These are phyloP conservation scores for Atherinomorus stipes DNA, from an alignment of 2,113 vertebrate species.

Conservation along the genomic window DNA sequence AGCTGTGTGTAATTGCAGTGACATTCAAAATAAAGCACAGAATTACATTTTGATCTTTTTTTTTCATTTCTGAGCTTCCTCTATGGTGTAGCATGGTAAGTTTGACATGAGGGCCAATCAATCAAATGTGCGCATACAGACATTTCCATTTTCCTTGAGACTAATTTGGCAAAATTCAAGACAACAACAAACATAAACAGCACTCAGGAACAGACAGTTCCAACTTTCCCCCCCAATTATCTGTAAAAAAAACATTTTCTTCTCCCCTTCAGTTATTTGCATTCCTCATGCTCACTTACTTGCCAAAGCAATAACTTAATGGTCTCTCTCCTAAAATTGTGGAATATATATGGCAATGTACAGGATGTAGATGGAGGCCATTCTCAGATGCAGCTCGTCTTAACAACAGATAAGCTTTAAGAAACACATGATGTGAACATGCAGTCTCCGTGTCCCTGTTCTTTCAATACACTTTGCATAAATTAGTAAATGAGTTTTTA, in stretches of 20 bases:
- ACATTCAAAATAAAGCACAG: conserved; percentile 43
- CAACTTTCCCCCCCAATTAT: conserved; percentile 10
- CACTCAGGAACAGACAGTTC: conserved; percentile 6
- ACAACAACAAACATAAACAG: conserved; percentile 2
- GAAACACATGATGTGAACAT: background rate
- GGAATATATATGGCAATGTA: conserved; percentile 20
- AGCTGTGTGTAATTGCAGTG: conserved; percentile 37
- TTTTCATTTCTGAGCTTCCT: conserved; percentile 32
- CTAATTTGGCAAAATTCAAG: too few relatives aligned
- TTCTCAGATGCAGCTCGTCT: conserved; percentile 18
- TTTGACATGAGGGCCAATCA: conserved; percentile 10
- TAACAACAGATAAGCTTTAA: conserved; percentile 10
- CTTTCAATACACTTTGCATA: too few relatives aligned
- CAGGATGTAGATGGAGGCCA: conserved; percentile 7
- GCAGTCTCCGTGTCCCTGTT: too few relatives aligned
- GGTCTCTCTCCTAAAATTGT: conserved; percentile 36
- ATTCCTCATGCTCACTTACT: conserved; percentile 47
- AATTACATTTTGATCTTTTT: conserved; percentile 25
- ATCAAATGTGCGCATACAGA: conserved; percentile 8
- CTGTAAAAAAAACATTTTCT: background rate
- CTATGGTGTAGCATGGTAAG: conserved; percentile 24
- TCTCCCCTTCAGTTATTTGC: conserved; percentile 15
- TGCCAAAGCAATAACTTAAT: conserved; percentile 57
- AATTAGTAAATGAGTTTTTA: too few relatives aligned
- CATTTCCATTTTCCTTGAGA: background rate